A percentile compares a stretch with the other conserved stretches of the same genome.
These are phyloP conservation scores for Aethes cnicana DNA, from an alignment of 2,888 invertebrate species.

Conservation along the genomic window DNA sequence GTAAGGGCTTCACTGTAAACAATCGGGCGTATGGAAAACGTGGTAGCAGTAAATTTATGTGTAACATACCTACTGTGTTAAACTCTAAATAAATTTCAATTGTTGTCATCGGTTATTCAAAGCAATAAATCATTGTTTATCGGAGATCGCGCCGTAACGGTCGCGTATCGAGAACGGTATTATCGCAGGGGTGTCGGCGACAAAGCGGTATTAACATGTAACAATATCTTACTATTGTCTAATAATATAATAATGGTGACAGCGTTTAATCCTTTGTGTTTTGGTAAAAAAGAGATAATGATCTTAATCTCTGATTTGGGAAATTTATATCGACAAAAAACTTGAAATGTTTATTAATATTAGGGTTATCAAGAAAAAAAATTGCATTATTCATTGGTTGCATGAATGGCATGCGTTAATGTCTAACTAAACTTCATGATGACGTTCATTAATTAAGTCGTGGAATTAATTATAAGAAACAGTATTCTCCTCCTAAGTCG, in stretches of 20 bases:
- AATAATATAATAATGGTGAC: constrained; percentile 7
- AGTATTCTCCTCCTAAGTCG: too few species aligned
- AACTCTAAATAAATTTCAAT: constrained; percentile 79
- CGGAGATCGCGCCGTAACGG: constrained; percentile 63
- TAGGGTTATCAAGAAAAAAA: too few species aligned
- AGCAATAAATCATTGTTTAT: constrained; percentile 79
- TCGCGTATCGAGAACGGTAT: constrained; percentile 65
- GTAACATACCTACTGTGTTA: constrained; percentile 63
- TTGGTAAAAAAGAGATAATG: too few species aligned
- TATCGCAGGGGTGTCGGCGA: constrained; percentile 61
- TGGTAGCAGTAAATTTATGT: constrained; percentile 73
- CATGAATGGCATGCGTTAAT: too few species aligned
- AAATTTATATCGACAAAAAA: too few species aligned
- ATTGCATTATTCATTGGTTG: too few species aligned
- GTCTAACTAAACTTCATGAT: too few species aligned
- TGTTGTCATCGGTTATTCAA: constrained; percentile 78
- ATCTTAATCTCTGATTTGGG: too few species aligned
- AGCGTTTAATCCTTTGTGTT: neutral
- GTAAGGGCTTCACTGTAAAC: constrained; percentile 59
- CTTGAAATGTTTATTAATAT: too few species aligned
- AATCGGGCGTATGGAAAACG: constrained; percentile 63
- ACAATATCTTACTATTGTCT: constrained; percentile 10
- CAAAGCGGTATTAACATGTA: constrained; percentile 38
- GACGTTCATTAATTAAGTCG: too few species aligned
- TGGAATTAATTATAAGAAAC: too few species aligned